phyloP scores from a whole-genome alignment of 2,797 vertebrate species.

The Triplophysa yarkandensis region DNA sequence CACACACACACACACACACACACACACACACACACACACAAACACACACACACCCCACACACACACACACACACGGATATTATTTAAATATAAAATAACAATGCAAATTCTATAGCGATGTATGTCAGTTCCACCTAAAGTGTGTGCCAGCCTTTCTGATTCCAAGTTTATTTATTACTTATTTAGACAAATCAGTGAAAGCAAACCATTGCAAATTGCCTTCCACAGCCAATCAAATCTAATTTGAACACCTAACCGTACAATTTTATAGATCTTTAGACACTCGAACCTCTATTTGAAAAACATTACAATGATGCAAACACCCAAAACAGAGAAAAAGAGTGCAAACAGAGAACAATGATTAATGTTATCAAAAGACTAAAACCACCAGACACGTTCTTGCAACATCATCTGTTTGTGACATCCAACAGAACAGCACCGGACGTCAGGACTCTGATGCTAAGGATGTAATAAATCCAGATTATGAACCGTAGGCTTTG shows the following conservation, averaged over 20 bases:
- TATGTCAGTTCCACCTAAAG: too few relatives aligned
- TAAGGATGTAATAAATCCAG: slow-evolving; percentile 27
- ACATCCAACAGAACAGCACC: not conserved
- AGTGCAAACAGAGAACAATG: not conserved
- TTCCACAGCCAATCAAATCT: not conserved
- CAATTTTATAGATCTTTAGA: too few relatives aligned
- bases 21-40: too few relatives aligned
- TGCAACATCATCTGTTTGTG: not conserved
- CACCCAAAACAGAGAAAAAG: not conserved
- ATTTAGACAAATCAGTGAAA: not conserved
- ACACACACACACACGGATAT: too few relatives aligned
- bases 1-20: too few relatives aligned
- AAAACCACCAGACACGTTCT: not conserved
- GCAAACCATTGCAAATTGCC: too few relatives aligned
- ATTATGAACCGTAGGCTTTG: slow-evolving; percentile 10
- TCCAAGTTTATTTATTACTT: too few relatives aligned
- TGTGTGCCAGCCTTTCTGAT: too few relatives aligned
- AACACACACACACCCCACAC: too few relatives aligned
- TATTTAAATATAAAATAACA: too few relatives aligned
- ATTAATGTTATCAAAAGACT: not conserved
- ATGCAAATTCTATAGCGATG: too few relatives aligned
- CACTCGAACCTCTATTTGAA: not conserved
- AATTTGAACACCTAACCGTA: not conserved
- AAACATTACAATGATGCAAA: not conserved
- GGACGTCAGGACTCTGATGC: not conserved